Evolutionary conservation across 2,888 invertebrate species (phyloP).

Genomic region (Drosophila crucigera): DNA sequence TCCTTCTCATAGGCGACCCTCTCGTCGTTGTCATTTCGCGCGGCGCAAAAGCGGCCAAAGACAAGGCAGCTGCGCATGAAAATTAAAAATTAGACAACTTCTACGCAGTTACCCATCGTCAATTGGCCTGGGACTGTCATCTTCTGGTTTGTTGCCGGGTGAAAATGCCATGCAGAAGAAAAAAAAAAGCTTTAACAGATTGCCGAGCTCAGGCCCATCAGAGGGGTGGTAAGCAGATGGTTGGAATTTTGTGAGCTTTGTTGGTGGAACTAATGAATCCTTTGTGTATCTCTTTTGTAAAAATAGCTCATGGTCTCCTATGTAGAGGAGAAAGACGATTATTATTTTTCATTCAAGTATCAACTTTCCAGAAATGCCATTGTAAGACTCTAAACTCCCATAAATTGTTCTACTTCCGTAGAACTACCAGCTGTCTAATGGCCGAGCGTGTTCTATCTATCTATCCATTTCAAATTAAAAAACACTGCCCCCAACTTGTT

Average conservation of each 20-base stretch:
- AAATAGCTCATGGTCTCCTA: not conserved
- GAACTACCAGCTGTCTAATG: conserved; percentile 11
- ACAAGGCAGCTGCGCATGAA: conserved; percentile 71
- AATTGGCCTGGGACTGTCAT: conserved; percentile 49
- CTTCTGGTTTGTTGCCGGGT: conserved; percentile 30
- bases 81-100: conserved; percentile 61
- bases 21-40: conserved; percentile 20
- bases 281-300: conserved; percentile 15
- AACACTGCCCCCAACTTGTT: conserved; percentile 60
- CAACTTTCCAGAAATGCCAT: not conserved
- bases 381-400: not conserved
- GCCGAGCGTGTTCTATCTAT: not conserved
- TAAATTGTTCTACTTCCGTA: conserved; percentile 13
- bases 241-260: conserved; percentile 48
- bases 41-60: conserved; percentile 37
- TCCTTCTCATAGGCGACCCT: conserved; percentile 36
- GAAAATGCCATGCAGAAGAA: conserved; percentile 1
- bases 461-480: not conserved
- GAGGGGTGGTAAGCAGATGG: conserved; percentile 50
- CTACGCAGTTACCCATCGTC: conserved; percentile 49
- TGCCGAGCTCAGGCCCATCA: not conserved
- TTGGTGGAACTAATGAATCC: conserved; percentile 33
- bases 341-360: not conserved
- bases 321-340: not conserved
- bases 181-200: conserved; percentile 30